phyloP scores from a whole-genome alignment of 2,888 invertebrate species.

The Dryococelus australis region DNA sequence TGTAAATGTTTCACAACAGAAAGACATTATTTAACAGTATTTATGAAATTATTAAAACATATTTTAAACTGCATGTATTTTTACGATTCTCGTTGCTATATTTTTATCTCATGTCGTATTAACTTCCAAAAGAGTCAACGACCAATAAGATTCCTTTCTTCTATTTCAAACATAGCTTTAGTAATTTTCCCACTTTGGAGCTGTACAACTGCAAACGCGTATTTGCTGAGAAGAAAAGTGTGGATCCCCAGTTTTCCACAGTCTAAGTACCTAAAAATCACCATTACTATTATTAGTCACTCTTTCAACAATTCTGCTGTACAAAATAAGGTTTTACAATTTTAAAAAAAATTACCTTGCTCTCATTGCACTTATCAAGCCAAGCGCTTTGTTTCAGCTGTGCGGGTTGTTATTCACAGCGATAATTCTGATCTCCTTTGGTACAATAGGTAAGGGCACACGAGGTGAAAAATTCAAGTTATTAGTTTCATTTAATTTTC shows the following conservation, averaged over 20 bases:
- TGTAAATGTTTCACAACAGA: too few relatives aligned
- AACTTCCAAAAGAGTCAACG: too few relatives aligned
- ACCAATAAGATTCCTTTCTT: not conserved
- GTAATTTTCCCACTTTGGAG: not conserved
- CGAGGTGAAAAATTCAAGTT: not conserved
- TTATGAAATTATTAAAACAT: too few relatives aligned
- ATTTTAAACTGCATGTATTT: too few relatives aligned
- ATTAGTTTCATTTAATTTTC: too few relatives aligned
- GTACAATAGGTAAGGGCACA: slow-evolving; percentile 57
- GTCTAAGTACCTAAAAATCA: not conserved
- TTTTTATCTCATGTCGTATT: too few relatives aligned
- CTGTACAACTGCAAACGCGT: not conserved
- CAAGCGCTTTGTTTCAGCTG: slow-evolving; percentile 71
- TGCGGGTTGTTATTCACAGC: slow-evolving; percentile 75
- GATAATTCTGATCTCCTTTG: slow-evolving; percentile 69
- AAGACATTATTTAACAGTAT: too few relatives aligned
- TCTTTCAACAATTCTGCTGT: not conserved
- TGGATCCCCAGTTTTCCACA: not conserved
- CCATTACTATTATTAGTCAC: not conserved
- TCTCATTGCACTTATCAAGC: slow-evolving; percentile 70
- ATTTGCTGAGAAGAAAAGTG: not conserved
- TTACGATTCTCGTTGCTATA: too few relatives aligned
- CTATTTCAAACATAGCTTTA: not conserved
- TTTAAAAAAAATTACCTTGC: slow-evolving; percentile 57
- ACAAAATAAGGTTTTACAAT: not conserved